Percentiles rank a stretch among this genome's conserved stretches.
Evolutionary conservation across 2,888 invertebrate genomes (phyloP).

Genomic region (Calliphora vomitoria): DNA sequence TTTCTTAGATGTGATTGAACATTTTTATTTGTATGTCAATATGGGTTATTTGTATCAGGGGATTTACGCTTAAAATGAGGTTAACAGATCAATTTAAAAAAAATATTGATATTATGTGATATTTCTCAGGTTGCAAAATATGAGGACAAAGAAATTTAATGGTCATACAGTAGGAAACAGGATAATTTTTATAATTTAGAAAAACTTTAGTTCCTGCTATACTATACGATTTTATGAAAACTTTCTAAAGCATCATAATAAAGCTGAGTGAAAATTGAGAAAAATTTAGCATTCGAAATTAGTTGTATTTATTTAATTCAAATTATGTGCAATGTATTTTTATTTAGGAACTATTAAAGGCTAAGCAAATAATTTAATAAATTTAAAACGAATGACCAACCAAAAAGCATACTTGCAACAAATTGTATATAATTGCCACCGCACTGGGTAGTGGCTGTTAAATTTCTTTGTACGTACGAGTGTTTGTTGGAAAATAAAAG

Average conservation of each 20-base stretch:
- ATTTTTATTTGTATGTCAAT: constrained; percentile 43
- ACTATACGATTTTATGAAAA: too few relatives aligned
- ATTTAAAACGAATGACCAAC: too few relatives aligned
- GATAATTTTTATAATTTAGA: too few relatives aligned
- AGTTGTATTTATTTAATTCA: too few relatives aligned
- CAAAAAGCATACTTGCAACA: too few relatives aligned
- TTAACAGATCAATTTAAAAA: constrained; percentile 57
- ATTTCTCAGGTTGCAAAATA: neutral
- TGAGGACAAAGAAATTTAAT: neutral
- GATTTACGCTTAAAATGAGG: constrained; percentile 51
- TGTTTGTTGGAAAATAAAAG: constrained; percentile 11
- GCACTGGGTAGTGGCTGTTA: neutral
- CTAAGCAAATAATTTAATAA: too few relatives aligned
- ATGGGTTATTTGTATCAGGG: constrained; percentile 51
- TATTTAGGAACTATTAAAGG: too few relatives aligned
- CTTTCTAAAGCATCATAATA: too few relatives aligned
- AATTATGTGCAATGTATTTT: too few relatives aligned
- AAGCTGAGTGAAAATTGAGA: too few relatives aligned
- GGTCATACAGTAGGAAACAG: neutral
- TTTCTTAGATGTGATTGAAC: constrained; percentile 45
- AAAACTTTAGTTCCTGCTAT: too few relatives aligned
- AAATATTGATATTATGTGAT: constrained; percentile 4
- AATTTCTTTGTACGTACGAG: neutral
- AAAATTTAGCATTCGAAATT: too few relatives aligned
- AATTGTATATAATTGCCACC: neutral